phyloP scores from a whole-genome alignment of 2,888 invertebrate species.

The Acrocyrtus sp. region DNA sequence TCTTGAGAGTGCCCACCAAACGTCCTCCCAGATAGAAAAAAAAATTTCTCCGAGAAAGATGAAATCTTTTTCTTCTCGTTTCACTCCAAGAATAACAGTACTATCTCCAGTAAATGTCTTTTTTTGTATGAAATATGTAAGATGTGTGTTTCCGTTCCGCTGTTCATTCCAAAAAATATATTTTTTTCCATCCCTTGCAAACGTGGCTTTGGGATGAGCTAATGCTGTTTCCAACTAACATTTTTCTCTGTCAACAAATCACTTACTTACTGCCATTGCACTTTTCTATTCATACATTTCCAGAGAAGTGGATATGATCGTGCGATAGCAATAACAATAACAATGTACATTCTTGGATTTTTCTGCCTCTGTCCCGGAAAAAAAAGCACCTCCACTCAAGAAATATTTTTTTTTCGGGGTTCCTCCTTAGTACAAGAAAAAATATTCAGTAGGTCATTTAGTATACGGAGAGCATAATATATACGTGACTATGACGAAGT shows the following conservation, averaged over 20 bases:
- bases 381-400: background rate
- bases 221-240: conserved; percentile 43
- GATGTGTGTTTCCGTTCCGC: background rate
- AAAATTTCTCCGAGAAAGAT: background rate
- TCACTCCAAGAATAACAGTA: too few species aligned
- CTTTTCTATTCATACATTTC: background rate
- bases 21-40: background rate
- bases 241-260: conserved; percentile 56
- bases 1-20: too few species aligned
- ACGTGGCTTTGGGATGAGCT: conserved; percentile 13
- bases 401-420: too few species aligned
- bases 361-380: background rate
- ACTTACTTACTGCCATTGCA: conserved; percentile 28
- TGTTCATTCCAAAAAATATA: background rate
- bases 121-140: background rate
- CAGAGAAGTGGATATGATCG: background rate
- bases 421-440: too few species aligned
- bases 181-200: too few species aligned
- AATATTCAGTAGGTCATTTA: too few species aligned
- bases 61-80: background rate
- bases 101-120: background rate
- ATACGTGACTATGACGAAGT: too few species aligned
- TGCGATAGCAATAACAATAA: background rate
- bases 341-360: background rate
- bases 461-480: too few species aligned